Base-by-base conservation (phyloP, 2,888 invertebrate genomes). In the Drosophila neutralis region DNA sequence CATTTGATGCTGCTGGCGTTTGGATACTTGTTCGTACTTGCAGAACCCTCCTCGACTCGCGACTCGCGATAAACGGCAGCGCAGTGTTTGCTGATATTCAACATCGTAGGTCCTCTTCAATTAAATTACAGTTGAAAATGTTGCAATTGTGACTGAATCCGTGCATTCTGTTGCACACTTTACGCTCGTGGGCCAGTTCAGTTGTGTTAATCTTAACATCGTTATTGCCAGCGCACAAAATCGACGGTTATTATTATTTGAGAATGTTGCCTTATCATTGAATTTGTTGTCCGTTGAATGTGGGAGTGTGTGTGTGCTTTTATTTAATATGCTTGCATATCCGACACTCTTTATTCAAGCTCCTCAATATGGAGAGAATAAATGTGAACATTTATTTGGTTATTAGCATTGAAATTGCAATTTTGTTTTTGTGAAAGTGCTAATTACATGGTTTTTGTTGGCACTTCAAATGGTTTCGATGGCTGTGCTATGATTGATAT, bases 11-110 rank as follows among this genome's bases (percentile, higher is more conserved):
- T 78, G 78, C 68, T 72, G 66, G 72, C 66, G 64, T 70, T 72
- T 67, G 59, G 80, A 66, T 76, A 71, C 81, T 76, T 59, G 77
- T 56, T 81, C 59, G 67, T 70, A 68, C 73, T 78, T 77, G 66
- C 78, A 81, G 82, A 78, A 57, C 54, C 82, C 76, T 67, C 81
- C 61, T 65, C 82, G 67, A 78, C 62, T 72, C 78, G 82, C 78
- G 76, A 57, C 61, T 72, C 73, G 78, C 78, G 76, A 57, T 78
- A 76, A 73, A 78, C 76, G 76, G 59, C 49, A 65, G 63, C 76
- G 66, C 68, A 64, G 75, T 76, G 74, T 68, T 63, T 76, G 56
- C 45, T 56, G 57, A 63, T 61, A 64, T 68, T 64, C 45, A 40
- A 54, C 60, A 60, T 51, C 57, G 59, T 53, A 74, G 54, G 73